A percentile compares a stretch with the other conserved stretches of the same genome.
Evolutionary conservation across 2,888 invertebrate genomes (phyloP).

Genomic region (Leptopilina syphax): DNA sequence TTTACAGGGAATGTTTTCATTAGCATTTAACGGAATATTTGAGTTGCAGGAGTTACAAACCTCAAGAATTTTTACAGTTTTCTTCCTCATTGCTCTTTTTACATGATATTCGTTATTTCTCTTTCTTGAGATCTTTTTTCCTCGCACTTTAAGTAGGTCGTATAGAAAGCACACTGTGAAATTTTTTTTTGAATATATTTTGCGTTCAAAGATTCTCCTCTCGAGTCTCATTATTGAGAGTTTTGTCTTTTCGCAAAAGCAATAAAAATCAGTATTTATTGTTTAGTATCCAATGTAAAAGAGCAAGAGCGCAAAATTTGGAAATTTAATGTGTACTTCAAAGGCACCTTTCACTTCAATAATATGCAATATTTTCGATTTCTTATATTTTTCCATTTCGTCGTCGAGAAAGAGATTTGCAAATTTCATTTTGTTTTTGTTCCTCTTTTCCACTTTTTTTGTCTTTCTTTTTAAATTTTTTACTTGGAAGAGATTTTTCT

Average conservation of each 20-base stretch:
- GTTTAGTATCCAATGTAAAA: constrained; percentile 4
- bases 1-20: constrained; percentile 6
- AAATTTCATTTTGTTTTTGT: too few relatives aligned
- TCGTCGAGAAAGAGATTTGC: too few relatives aligned
- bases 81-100: background rate
- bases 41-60: constrained; percentile 12
- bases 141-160: constrained; percentile 5
- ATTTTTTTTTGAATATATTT: constrained; percentile 16
- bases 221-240: background rate
- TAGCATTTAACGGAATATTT: constrained; percentile 14
- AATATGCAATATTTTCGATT: constrained; percentile 6
- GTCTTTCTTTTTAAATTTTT: too few relatives aligned
- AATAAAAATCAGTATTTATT: background rate
- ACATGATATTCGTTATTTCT: background rate
- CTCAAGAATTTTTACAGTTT: constrained; percentile 1
- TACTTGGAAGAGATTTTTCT: too few relatives aligned
- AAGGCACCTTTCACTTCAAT: constrained; percentile 22
- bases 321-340: constrained; percentile 30
- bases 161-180: constrained; percentile 32
- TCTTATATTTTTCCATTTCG: background rate
- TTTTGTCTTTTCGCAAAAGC: constrained; percentile 19
- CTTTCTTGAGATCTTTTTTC: constrained; percentile 26
- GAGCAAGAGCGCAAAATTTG: constrained; percentile 8
- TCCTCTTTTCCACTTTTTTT: too few relatives aligned
- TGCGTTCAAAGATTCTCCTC: constrained; percentile 7